phyloP scores from a whole-genome alignment of 2,888 invertebrate species.

The Cyaniris semiargus region DNA sequence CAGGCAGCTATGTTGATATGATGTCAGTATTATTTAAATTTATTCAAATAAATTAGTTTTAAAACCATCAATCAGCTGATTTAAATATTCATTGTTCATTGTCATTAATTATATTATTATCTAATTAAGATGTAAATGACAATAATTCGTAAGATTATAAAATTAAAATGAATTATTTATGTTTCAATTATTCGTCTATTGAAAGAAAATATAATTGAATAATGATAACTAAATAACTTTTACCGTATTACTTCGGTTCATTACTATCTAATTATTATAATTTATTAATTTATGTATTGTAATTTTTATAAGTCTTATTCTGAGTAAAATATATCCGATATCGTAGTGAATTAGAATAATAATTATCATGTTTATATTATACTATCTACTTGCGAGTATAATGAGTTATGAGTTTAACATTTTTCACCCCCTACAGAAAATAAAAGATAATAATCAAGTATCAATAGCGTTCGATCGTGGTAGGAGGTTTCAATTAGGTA shows the following conservation, averaged over 20 bases:
- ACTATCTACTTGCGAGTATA: neutral
- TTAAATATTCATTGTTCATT: slow-evolving; percentile 27
- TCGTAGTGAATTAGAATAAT: neutral
- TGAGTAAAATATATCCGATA: neutral
- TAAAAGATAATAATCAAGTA: slow-evolving; percentile 48
- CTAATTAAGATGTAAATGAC: slow-evolving; percentile 7
- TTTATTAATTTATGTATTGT: neutral
- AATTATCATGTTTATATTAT: neutral
- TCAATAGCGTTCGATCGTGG: slow-evolving; percentile 49
- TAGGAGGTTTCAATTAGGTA: slow-evolving; percentile 71
- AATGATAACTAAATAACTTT: slow-evolving; percentile 18
- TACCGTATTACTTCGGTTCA: neutral
- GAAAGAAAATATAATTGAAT: slow-evolving; percentile 15
- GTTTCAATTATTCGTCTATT: neutral
- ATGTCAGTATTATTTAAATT: neutral
- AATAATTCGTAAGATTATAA: neutral
- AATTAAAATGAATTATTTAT: slow-evolving; percentile 19
- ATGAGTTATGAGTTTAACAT: neutral
- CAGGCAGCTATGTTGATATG: too few relatives aligned
- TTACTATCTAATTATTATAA: neutral
- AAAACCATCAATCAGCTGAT: neutral
- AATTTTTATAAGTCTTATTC: neutral
- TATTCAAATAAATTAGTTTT: slow-evolving; percentile 4
- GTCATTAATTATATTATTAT: slow-evolving; percentile 2
- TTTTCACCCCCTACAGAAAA: neutral